phyloP scores from a whole-genome alignment of 2,797 vertebrate species.

The Enteromius fasciolatus region DNA sequence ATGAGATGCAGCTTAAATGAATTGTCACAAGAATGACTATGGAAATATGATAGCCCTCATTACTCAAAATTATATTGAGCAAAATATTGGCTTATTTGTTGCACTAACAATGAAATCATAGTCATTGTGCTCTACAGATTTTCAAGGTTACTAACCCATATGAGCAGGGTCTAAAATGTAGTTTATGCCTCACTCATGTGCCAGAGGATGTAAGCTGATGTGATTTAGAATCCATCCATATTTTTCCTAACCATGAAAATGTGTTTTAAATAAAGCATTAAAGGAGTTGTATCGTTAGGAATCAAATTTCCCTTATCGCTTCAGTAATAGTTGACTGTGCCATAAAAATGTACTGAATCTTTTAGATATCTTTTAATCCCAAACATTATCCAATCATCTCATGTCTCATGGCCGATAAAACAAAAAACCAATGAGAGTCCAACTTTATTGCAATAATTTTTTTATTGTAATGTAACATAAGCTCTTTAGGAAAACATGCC shows the following conservation, averaged over 20 bases:
- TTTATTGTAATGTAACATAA: too few species aligned
- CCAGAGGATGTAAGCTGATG: background rate
- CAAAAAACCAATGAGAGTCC: background rate
- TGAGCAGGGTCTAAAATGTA: background rate
- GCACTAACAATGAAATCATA: background rate
- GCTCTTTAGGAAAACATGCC: background rate
- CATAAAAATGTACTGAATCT: background rate
- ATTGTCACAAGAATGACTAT: background rate
- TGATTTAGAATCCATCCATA: background rate
- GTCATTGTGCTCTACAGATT: background rate
- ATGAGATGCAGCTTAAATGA: constrained; percentile 23
- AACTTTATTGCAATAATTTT: background rate
- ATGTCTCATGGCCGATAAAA: background rate
- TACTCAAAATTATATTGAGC: background rate
- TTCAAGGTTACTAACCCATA: background rate
- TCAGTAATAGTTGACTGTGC: background rate
- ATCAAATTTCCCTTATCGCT: background rate
- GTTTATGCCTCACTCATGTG: too few species aligned
- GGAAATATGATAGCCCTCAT: background rate
- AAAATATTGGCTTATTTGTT: constrained; percentile 8
- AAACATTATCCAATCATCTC: background rate
- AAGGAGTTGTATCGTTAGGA: constrained; percentile 3
- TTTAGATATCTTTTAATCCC: background rate
- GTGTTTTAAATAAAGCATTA: constrained; percentile 2
- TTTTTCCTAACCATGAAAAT: constrained; percentile 6